A percentile compares a stretch with the other conserved stretches of the same genome.
phyloP scores from a whole-genome alignment of 2,113 vertebrate species.

The Elgaria multicarinata region DNA sequence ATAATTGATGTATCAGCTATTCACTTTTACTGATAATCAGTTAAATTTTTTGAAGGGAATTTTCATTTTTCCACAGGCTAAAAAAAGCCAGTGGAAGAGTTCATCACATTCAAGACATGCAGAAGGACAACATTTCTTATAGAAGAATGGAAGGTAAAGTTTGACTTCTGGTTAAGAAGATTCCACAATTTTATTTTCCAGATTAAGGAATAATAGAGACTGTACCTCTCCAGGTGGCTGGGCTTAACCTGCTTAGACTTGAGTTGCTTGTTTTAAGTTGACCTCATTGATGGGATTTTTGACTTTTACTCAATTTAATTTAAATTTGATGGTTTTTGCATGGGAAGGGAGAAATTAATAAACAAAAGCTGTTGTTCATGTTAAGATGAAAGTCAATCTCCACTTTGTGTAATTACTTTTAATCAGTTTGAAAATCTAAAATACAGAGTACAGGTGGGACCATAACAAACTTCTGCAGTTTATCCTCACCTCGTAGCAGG shows the following conservation, averaged over 20 bases:
- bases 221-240: not conserved
- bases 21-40: not conserved
- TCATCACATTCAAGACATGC: not conserved
- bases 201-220: not conserved
- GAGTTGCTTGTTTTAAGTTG: not conserved
- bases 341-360: not conserved
- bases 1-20: too few species aligned
- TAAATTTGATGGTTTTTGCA: not conserved
- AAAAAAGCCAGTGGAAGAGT: not conserved
- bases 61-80: not conserved
- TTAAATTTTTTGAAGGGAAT: not conserved
- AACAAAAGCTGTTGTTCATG: not conserved
- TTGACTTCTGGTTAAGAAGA: not conserved
- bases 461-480: not conserved
- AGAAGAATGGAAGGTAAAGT: not conserved
- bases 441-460: not conserved
- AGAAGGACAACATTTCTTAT: not conserved
- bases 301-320: not conserved
- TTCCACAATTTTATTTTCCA: conserved; percentile 23
- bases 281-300: not conserved
- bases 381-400: not conserved
- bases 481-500: not conserved
- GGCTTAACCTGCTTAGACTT: not conserved
- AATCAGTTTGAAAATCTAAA: not conserved
- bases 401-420: not conserved